These are phyloP conservation scores for Rhinichthys osculus DNA, from an alignment of 2,797 vertebrate species.

Conservation along the genomic window DNA sequence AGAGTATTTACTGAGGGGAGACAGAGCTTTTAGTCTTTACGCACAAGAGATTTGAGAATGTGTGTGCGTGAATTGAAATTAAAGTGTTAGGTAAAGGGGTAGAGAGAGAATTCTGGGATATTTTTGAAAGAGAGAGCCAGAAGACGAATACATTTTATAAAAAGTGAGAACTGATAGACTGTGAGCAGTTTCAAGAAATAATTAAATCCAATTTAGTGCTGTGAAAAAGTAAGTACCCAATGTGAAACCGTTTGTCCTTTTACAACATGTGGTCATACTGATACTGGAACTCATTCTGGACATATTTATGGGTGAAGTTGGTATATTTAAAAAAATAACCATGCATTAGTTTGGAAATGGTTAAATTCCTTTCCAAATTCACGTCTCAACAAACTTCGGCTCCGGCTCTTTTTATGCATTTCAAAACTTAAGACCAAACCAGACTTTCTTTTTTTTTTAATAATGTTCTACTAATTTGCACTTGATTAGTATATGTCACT, in stretches of 20 bases:
- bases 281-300: neutral
- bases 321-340: neutral
- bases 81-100: neutral
- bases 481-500: neutral
- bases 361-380: neutral
- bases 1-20: conserved; percentile 26
- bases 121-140: conserved; percentile 2
- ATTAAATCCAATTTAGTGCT: neutral
- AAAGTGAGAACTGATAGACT: neutral
- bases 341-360: neutral
- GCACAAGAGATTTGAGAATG: conserved; percentile 24
- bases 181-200: neutral
- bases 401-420: neutral
- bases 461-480: neutral
- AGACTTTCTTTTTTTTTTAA: neutral
- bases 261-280: neutral
- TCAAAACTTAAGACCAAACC: neutral
- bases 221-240: neutral
- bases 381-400: neutral
- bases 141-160: neutral
- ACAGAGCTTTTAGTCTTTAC: conserved; percentile 27
- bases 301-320: neutral
- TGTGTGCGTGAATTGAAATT: neutral
- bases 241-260: neutral
- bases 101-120: neutral